Percentiles rank a stretch among this genome's conserved stretches.
phyloP scores from a whole-genome alignment of 2,888 invertebrate genomes.

The Thymelicus sylvestris region DNA sequence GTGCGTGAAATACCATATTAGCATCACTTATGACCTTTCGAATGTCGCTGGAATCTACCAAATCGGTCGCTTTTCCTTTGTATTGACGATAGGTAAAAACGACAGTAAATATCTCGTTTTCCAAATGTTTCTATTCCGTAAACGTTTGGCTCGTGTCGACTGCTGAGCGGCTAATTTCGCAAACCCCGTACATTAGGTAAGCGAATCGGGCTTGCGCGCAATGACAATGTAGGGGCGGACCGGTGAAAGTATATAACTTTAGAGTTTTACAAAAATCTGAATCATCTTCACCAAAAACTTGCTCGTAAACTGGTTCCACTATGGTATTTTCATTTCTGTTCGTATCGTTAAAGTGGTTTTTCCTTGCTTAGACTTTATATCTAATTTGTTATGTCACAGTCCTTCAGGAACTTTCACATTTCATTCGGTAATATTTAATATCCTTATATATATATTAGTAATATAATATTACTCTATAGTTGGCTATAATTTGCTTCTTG shows the following conservation, averaged over 20 bases:
- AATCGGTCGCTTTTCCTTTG: neutral
- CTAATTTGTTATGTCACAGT: too few relatives aligned
- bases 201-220: constrained; percentile 68
- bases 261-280: constrained; percentile 46
- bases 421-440: too few relatives aligned
- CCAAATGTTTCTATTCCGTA: constrained; percentile 53
- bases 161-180: constrained; percentile 62
- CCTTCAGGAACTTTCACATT: too few relatives aligned
- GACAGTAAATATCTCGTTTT: constrained; percentile 39
- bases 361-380: neutral
- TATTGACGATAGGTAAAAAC: constrained; percentile 19
- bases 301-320: constrained; percentile 21
- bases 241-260: constrained; percentile 73
- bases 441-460: too few relatives aligned
- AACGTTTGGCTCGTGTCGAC: constrained; percentile 57
- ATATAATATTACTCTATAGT: too few relatives aligned
- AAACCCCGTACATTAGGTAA: constrained; percentile 74
- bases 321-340: constrained; percentile 15
- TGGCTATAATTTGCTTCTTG: too few relatives aligned
- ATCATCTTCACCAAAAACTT: constrained; percentile 24
- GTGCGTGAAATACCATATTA: constrained; percentile 1
- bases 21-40: constrained; percentile 1
- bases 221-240: constrained; percentile 69
- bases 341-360: constrained; percentile 14
- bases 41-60: neutral